Base-by-base conservation (phyloP, 1,140 invertebrate genomes). In the Drosophila miranda region DNA sequence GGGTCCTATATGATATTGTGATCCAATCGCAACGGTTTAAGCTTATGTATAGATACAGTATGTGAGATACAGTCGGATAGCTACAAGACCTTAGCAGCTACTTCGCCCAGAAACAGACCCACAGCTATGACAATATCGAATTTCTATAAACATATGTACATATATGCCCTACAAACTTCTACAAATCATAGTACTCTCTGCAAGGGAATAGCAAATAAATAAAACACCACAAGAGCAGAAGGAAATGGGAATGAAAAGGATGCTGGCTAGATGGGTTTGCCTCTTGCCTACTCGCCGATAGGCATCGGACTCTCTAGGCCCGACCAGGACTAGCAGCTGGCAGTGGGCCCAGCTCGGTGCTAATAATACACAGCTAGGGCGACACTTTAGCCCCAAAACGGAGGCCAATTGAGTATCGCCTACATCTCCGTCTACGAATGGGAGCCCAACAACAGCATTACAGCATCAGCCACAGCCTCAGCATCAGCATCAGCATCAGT, bases 311-410 rank as follows among this genome's bases (percentile, higher is more conserved):
- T 38, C 42, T 59, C 66, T 50, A 51, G 67, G 66, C 38, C 42
- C 21, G 6, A 41, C 21, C 23, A 26, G 23, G 23, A 26, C 58
- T 51, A 19, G 26, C 4, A 7, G 55, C 68, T 71, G 68, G 66
- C 68, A 59, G 60, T 38, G 54, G 19, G 46, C 67, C 64, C 64
- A 68, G 64, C 19, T 9, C n/a, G 16, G n/a, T 26, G 62, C 59
- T 66, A 66, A 66, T 66, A 66, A 63, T 46, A 30, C 28, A 49
- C 74, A 60, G 28, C 30, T 13, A 61, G 30, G 57, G 57, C 66
- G 66, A 87, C 78, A 87, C 64, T 87, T 77, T 68, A 55, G 53
- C 42, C 56, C 59, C 53, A 44, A 52, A 71, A 51, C 58, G 45
- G 68, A 62, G 58, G 66, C 73, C 81, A 66, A 64, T 70, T 72